Conservation (phyloP, 2,113 vertebrate genomes). For the Nerophis ophidion region DNA sequence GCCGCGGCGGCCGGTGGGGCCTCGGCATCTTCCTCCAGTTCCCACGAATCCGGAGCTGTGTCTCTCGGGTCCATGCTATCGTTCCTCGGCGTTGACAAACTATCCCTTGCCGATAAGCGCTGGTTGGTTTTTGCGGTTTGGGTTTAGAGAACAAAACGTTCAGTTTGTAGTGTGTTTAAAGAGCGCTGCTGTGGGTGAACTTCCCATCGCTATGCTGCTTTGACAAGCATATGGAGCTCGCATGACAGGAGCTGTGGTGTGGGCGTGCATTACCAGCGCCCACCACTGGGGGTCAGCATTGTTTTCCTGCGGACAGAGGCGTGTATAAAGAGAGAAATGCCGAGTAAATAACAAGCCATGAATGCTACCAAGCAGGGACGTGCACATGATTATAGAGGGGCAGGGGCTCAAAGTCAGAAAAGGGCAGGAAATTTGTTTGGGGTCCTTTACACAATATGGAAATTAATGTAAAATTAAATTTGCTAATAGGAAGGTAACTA, state of each 20-base stretch:
- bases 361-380: no score
- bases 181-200: slow-evolving; percentile 39
- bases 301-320: neutral
- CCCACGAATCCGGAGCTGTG: slow-evolving; percentile 97
- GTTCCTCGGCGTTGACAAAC: slow-evolving; percentile 42
- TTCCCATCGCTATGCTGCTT: slow-evolving; percentile 57
- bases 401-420: no score
- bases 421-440: no score
- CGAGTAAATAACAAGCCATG: no score
- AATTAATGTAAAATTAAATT: no score
- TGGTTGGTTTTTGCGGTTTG: neutral
- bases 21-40: slow-evolving; percentile 91
- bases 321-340: no score
- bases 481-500: no score
- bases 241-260: slow-evolving; percentile 31
- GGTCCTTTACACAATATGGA: no score
- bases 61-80: slow-evolving; percentile 80
- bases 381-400: no score
- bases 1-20: slow-evolving; percentile 72
- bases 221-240: slow-evolving; percentile 53
- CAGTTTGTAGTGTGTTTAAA: slow-evolving; percentile 41
- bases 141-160: neutral
- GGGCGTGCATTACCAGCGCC: neutral
- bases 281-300: slow-evolving; percentile 42
- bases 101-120: slow-evolving; percentile 1